Percentiles rank a stretch among this genome's conserved stretches.
These are phyloP conservation scores for Dasyprocta punctata DNA, from an alignment of 2,113 vertebrate species.

Conservation along the genomic window DNA sequence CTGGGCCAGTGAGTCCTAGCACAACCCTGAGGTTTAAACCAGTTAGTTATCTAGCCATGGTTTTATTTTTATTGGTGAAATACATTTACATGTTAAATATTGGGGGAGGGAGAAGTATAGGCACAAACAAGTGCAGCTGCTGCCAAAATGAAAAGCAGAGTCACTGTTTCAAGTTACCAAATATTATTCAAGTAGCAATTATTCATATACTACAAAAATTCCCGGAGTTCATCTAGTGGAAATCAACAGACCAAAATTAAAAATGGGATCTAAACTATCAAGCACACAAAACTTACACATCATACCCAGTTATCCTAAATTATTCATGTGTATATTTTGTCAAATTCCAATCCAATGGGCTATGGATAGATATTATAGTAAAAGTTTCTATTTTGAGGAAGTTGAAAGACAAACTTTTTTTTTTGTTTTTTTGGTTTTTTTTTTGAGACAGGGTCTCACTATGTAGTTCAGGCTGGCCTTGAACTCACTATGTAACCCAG, in stretches of 20 bases:
- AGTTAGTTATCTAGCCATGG: not conserved
- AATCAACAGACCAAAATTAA: slow-evolving; percentile 53
- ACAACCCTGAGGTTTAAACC: slow-evolving; percentile 40
- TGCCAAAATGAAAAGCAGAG: slow-evolving; percentile 20
- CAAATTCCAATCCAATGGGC: not conserved
- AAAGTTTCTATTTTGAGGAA: slow-evolving; percentile 27
- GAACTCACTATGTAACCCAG: not conserved
- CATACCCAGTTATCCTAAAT: not conserved
- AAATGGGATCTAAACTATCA: slow-evolving; percentile 36
- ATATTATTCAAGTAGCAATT: not conserved
- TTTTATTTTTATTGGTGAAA: slow-evolving; percentile 51
- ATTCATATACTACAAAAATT: slow-evolving; percentile 3
- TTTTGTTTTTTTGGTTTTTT: not conserved
- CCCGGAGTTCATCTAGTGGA: not conserved
- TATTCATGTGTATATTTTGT: slow-evolving; percentile 40
- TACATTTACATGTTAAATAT: not conserved
- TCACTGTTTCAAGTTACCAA: not conserved
- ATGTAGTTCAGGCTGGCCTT: not conserved
- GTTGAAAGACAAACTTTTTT: not conserved
- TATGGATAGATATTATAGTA: not conserved
- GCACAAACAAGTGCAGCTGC: slow-evolving; percentile 16
- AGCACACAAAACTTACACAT: slow-evolving; percentile 14
- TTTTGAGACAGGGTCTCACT: not conserved
- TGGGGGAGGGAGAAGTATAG: not conserved
- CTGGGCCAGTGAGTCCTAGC: not conserved